Conservation (phyloP, 1,140 invertebrate species). For the Phthorimaea operculella region DNA sequence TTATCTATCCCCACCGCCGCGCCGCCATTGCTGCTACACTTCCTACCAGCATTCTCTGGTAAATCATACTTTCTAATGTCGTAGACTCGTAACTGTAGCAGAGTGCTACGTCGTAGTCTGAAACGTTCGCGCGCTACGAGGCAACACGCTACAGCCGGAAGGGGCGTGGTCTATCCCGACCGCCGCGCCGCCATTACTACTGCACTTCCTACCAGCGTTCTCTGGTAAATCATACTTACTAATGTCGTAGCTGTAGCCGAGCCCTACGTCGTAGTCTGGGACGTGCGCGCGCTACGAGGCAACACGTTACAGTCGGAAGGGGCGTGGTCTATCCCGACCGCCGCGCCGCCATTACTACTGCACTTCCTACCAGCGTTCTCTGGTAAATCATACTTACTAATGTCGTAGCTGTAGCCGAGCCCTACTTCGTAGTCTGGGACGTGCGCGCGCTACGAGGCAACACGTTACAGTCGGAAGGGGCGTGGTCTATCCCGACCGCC, state of each 20-base stretch:
- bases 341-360: constrained; percentile 77
- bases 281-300: constrained; percentile 84
- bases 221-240: too few species aligned
- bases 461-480: constrained; percentile 13
- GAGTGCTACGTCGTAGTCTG: constrained; percentile 94
- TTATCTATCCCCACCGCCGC: constrained; percentile 53
- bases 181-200: constrained; percentile 74
- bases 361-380: constrained; percentile 91
- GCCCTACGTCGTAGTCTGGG: constrained; percentile 92
- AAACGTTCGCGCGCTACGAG: constrained; percentile 88
- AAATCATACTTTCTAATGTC: too few species aligned
- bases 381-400: too few species aligned
- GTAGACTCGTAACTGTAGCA: too few species aligned
- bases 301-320: constrained; percentile 14
- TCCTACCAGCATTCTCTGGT: constrained; percentile 90
- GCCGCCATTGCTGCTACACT: constrained; percentile 84
- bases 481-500: constrained; percentile 52
- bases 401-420: constrained; percentile 75
- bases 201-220: constrained; percentile 91
- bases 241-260: constrained; percentile 70
- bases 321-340: constrained; percentile 53
- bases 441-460: constrained; percentile 80
- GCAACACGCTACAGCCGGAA: constrained; percentile 10
- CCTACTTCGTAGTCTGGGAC: constrained; percentile 94
- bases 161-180: constrained; percentile 54